Percentiles rank a stretch among this genome's conserved stretches.
Evolutionary conservation across 2,888 invertebrate genomes (phyloP).

Genomic region (Temnothorax unifasciatus): DNA sequence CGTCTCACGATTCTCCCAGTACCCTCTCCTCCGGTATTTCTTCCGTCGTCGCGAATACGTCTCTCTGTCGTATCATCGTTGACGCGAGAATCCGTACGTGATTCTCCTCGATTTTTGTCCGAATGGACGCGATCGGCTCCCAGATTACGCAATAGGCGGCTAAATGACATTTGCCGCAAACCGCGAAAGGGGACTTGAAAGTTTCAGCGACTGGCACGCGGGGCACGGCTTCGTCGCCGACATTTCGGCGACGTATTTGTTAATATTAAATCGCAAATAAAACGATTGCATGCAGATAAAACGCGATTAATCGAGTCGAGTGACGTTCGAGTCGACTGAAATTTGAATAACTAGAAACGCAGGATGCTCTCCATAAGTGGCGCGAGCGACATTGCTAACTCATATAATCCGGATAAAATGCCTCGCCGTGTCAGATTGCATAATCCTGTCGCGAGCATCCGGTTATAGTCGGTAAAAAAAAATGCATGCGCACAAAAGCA

Average conservation of each 20-base stretch:
- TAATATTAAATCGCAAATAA: background rate
- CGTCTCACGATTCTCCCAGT: background rate
- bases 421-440: background rate
- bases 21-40: background rate
- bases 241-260: background rate
- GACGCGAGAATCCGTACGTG: background rate
- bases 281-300: background rate
- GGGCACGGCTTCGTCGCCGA: no score
- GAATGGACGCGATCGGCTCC: background rate
- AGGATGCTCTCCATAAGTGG: background rate
- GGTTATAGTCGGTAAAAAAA: background rate
- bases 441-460: background rate
- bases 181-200: no score
- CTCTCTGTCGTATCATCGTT: background rate
- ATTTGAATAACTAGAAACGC: background rate
- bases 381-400: background rate
- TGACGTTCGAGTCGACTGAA: background rate
- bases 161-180: background rate
- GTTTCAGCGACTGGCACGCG: background rate
- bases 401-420: constrained; percentile 3
- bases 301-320: background rate
- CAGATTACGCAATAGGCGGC: background rate
- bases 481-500: background rate
- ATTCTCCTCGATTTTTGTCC: background rate
- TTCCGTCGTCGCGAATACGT: background rate